phyloP scores from a whole-genome alignment of 2,888 invertebrate species.

The Heliothis peltigera region DNA sequence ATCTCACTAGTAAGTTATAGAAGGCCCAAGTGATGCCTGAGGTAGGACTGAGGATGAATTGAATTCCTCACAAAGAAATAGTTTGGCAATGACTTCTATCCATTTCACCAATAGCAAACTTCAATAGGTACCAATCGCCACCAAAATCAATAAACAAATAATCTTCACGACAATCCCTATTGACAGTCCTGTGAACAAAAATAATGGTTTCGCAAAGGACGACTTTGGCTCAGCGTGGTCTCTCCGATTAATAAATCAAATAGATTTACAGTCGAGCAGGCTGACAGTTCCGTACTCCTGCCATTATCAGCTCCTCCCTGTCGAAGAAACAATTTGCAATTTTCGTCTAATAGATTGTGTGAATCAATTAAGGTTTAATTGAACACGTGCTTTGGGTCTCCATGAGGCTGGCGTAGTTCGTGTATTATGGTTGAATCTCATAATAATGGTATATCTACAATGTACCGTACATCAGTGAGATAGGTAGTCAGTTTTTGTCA shows the following conservation, averaged over 20 bases:
- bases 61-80: not conserved
- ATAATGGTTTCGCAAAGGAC: slow-evolving; percentile 43
- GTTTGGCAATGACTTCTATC: not conserved
- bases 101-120: not conserved
- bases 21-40: no score
- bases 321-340: slow-evolving; percentile 52
- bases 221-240: not conserved
- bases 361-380: slow-evolving; percentile 42
- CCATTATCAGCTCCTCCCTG: slow-evolving; percentile 37
- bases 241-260: slow-evolving; percentile 48
- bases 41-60: no score
- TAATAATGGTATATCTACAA: not conserved
- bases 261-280: slow-evolving; percentile 49
- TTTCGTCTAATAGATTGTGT: slow-evolving; percentile 24
- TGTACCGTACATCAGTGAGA: not conserved
- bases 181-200: slow-evolving; percentile 48
- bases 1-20: no score
- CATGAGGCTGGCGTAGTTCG: not conserved
- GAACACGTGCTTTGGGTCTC: slow-evolving; percentile 22
- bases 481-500: not conserved
- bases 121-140: not conserved
- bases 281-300: slow-evolving; percentile 32
- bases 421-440: not conserved
- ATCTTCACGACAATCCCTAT: slow-evolving; percentile 18
- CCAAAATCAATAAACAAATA: slow-evolving; percentile 32